Conservation (phyloP, 2,797 vertebrate species). For the Thamnophis elegans region DNA sequence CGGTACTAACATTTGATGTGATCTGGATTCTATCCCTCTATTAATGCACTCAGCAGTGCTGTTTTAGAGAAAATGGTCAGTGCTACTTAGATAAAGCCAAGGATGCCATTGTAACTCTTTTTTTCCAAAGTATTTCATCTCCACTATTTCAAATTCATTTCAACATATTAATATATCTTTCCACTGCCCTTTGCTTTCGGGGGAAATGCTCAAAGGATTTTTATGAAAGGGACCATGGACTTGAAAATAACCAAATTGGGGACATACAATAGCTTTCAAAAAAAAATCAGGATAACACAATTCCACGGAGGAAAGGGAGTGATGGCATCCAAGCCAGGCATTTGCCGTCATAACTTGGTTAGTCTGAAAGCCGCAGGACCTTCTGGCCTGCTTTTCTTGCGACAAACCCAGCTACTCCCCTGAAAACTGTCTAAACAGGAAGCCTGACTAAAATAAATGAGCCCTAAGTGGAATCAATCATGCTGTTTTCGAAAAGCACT, state of each 20-base stretch:
- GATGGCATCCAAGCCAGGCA: background rate
- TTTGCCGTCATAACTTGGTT: background rate
- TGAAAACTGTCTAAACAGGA: background rate
- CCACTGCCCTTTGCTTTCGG: background rate
- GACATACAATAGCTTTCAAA: background rate
- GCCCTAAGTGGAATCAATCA: slow-evolving; percentile 1
- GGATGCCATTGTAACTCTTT: background rate
- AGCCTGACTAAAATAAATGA: background rate
- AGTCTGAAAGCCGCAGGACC: background rate
- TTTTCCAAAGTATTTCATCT: background rate
- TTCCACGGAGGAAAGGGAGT: background rate
- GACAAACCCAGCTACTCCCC: background rate
- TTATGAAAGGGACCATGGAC: background rate
- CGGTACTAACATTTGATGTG: background rate
- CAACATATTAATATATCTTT: background rate
- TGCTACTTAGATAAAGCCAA: background rate
- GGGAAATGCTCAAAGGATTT: background rate
- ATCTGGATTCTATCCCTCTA: background rate
- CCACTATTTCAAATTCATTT: background rate
- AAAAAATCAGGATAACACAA: background rate
- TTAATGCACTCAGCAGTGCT: background rate
- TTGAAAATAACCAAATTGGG: background rate
- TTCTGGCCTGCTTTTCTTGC: background rate
- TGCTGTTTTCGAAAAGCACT: slow-evolving; percentile 2
- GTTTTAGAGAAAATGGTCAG: background rate